These are phyloP conservation scores for Melanotaenia duboulayi DNA, from an alignment of 2,113 vertebrate species.

Conservation along the genomic window DNA sequence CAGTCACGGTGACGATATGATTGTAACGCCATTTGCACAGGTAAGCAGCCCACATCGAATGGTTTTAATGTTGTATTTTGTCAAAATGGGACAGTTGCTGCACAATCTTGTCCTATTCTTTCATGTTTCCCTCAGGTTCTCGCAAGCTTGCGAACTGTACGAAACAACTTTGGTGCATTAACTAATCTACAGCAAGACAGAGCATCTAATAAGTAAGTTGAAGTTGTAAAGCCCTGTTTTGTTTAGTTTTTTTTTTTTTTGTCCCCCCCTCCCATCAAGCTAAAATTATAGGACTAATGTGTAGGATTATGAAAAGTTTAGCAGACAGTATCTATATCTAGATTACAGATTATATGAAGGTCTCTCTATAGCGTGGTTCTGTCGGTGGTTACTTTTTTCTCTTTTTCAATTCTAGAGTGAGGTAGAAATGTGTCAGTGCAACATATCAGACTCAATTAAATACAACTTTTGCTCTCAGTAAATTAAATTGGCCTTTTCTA, in stretches of 20 bases:
- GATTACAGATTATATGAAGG: neutral
- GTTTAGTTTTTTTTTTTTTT: neutral
- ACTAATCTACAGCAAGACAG: constrained; percentile 97
- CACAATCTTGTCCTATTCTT: neutral
- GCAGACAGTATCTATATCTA: neutral
- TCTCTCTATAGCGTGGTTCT: neutral
- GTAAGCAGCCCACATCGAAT: constrained; percentile 78
- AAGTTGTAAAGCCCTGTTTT: constrained; percentile 61
- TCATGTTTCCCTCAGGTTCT: constrained; percentile 86
- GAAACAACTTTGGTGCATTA: constrained; percentile 98
- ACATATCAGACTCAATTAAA: neutral
- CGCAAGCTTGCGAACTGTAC: constrained; percentile 96
- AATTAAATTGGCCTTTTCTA: neutral
- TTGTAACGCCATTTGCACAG: constrained; percentile 99
- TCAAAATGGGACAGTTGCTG: neutral
- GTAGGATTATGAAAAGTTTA: neutral
- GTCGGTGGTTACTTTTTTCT: neutral
- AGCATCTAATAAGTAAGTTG: constrained; percentile 93
- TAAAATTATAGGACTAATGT: neutral
- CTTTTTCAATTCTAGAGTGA: neutral
- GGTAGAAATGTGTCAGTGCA: neutral
- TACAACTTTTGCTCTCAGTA: neutral
- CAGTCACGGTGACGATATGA: constrained; percentile 99
- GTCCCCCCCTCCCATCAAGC: neutral
- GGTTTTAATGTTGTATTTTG: neutral